Evolutionary conservation across 2,113 vertebrate species (phyloP).

Genomic region (Neogobius melanostomus): DNA sequence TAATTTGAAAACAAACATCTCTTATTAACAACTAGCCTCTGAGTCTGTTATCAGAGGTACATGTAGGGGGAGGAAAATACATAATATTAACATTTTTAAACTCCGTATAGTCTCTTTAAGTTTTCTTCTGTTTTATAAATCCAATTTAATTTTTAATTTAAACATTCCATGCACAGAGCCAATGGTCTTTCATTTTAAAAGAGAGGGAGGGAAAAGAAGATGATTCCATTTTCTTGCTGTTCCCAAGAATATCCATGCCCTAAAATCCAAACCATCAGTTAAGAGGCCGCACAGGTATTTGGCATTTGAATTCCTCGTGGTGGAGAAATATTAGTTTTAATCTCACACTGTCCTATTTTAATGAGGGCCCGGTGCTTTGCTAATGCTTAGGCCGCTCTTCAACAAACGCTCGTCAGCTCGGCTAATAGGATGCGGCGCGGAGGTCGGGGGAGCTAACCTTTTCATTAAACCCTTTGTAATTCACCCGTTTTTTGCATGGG

Average conservation of each 20-base stretch:
- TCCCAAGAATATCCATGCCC: background rate
- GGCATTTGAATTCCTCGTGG: background rate
- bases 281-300: background rate
- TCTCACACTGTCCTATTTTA: constrained; percentile 2
- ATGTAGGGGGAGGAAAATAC: too few relatives aligned
- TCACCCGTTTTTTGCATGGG: background rate
- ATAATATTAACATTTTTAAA: too few relatives aligned
- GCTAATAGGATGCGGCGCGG: constrained; percentile 2
- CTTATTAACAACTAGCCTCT: too few relatives aligned
- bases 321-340: constrained; percentile 2
- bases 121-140: too few relatives aligned
- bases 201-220: too few relatives aligned
- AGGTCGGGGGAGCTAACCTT: constrained; percentile 8
- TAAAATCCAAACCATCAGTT: background rate
- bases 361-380: constrained; percentile 1
- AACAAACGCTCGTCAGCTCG: constrained; percentile 7
- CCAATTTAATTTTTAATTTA: too few relatives aligned
- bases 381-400: background rate
- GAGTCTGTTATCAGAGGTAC: too few relatives aligned
- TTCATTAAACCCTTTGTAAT: constrained; percentile 10
- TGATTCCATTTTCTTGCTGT: background rate
- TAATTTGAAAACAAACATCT: too few relatives aligned
- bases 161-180: too few relatives aligned
- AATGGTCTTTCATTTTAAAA: too few relatives aligned
- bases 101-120: too few relatives aligned